These are phyloP conservation scores for Acleris sparsana DNA, from an alignment of 2,888 invertebrate species.

Conservation along the genomic window DNA sequence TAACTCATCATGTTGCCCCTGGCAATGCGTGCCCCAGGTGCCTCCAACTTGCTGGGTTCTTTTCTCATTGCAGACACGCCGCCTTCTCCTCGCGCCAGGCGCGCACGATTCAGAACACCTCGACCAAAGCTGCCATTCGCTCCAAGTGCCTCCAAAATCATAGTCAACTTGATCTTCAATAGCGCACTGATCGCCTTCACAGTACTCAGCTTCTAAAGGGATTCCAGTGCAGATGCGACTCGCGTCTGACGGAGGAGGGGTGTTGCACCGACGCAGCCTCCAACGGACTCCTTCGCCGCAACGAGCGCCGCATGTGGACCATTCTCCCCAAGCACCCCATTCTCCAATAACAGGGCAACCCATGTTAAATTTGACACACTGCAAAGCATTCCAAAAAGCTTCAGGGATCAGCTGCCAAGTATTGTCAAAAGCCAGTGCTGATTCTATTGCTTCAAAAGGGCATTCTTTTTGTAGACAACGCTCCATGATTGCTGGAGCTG, in stretches of 20 bases:
- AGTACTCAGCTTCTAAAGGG: conserved; percentile 62
- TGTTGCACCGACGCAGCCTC: conserved; percentile 68
- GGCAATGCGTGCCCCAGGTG: conserved; percentile 72
- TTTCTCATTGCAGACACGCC: conserved; percentile 67
- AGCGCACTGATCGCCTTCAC: conserved; percentile 73
- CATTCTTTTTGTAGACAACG: conserved; percentile 75
- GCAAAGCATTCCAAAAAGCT: conserved; percentile 75
- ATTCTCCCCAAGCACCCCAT: conserved; percentile 72
- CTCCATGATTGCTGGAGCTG: conserved; percentile 69
- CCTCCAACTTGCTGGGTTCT: conserved; percentile 48
- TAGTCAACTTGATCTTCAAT: conserved; percentile 49
- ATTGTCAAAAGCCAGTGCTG: conserved; percentile 60
- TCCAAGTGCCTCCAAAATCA: conserved; percentile 63
- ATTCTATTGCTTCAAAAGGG: conserved; percentile 69
- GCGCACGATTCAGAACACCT: conserved; percentile 75
- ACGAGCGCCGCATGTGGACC: conserved; percentile 72
- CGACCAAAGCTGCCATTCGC: conserved; percentile 73
- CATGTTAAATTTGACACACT: conserved; percentile 77
- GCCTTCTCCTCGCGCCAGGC: conserved; percentile 65
- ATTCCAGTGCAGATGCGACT: conserved; percentile 59
- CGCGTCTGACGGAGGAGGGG: conserved; percentile 66
- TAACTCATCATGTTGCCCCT: conserved; percentile 71
- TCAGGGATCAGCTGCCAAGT: conserved; percentile 73
- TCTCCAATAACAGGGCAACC: conserved; percentile 76
- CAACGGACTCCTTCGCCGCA: conserved; percentile 70